phyloP scores from a whole-genome alignment of 2,113 vertebrate genomes.

The Lepus americanus region DNA sequence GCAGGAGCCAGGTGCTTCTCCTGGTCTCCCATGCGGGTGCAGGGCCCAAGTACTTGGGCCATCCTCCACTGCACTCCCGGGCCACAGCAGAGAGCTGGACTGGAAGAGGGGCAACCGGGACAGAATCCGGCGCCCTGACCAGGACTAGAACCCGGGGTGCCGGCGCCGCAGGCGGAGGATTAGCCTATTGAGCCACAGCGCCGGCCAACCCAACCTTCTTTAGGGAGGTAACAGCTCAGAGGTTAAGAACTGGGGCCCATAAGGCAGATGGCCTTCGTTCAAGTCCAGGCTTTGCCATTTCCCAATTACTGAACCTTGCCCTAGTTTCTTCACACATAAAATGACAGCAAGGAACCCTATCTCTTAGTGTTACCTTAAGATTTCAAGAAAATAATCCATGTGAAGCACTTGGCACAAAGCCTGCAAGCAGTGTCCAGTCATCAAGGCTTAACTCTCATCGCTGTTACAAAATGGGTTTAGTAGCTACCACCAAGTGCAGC shows the following conservation, averaged over 20 bases:
- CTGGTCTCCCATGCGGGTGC: no score
- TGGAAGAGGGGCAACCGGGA: no score
- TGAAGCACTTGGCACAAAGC: background rate
- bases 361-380: background rate
- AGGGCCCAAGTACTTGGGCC: no score
- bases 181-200: no score
- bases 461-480: background rate
- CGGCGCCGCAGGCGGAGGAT: no score
- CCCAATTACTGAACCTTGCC: background rate
- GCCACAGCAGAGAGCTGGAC: no score
- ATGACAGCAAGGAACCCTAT: background rate
- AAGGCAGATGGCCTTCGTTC: background rate
- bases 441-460: background rate
- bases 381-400: background rate
- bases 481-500: background rate
- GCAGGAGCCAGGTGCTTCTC: no score
- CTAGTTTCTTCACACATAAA: constrained; percentile 18
- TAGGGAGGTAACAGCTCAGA: background rate
- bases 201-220: background rate
- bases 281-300: background rate
- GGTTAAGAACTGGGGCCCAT: background rate
- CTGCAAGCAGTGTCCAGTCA: background rate
- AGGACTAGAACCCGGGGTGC: no score
- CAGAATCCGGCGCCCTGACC: no score
- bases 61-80: no score